These are phyloP conservation scores for Sebastes fasciatus DNA, from an alignment of 2,113 vertebrate species.

Conservation along the genomic window DNA sequence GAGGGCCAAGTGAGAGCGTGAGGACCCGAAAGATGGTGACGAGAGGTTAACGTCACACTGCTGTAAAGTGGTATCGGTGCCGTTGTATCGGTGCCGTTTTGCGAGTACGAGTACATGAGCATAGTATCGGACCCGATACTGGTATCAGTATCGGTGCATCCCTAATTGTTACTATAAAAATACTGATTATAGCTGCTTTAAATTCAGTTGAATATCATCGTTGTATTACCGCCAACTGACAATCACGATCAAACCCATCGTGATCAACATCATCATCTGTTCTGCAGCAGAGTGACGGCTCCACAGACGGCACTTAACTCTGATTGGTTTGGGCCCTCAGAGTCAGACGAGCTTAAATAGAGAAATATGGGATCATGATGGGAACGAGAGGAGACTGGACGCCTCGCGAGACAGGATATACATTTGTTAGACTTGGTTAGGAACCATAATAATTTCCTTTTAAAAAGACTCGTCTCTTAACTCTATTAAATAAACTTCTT, in stretches of 20 bases:
- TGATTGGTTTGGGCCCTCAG: slow-evolving; percentile 7
- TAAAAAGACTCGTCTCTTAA: slow-evolving; percentile 7
- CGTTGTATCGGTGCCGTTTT: no score
- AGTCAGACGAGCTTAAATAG: neutral
- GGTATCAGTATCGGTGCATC: no score
- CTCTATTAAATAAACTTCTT: neutral
- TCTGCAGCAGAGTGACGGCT: neutral
- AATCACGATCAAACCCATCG: neutral
- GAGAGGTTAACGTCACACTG: no score
- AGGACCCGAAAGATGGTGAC: no score
- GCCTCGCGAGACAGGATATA: neutral
- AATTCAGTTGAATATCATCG: neutral
- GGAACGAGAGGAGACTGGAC: slow-evolving; percentile 18
- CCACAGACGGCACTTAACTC: neutral
- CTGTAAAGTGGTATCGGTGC: no score
- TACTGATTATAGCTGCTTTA: neutral
- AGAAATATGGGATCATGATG: slow-evolving; percentile 2
- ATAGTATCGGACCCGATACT: no score
- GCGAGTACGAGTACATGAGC: no score
- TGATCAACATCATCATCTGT: neutral
- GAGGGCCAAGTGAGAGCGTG: no score
- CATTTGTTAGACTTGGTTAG: neutral
- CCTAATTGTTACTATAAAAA: neutral
- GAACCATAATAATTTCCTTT: neutral
- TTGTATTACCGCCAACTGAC: neutral